A percentile compares a stretch with the other conserved stretches of the same genome.
phyloP scores from a whole-genome alignment of 2,888 invertebrate species.

The Agrypnus murinus region DNA sequence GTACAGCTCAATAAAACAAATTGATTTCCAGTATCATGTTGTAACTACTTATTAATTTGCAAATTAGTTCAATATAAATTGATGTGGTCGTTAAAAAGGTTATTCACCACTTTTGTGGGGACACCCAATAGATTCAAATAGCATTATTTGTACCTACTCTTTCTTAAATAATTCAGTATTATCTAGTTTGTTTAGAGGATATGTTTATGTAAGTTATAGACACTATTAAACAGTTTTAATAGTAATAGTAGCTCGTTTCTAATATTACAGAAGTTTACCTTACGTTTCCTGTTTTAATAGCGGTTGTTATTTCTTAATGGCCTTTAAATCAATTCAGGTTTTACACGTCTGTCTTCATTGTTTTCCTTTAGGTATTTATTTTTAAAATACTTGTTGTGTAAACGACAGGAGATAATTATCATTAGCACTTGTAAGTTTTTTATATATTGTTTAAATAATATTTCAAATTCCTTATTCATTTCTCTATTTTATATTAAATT shows the following conservation, averaged over 20 bases:
- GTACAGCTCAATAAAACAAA: too few relatives aligned
- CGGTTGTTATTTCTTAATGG: conserved; percentile 28
- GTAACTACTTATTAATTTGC: too few relatives aligned
- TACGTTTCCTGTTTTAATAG: conserved; percentile 38
- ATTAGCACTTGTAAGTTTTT: neutral
- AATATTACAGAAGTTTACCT: conserved; percentile 34
- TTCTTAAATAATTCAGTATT: neutral
- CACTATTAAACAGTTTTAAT: conserved; percentile 25
- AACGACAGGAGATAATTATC: neutral
- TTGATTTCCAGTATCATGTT: too few relatives aligned
- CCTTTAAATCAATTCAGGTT: conserved; percentile 37
- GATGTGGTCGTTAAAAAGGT: too few relatives aligned
- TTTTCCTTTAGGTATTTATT: conserved; percentile 6
- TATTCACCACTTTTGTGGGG: too few relatives aligned
- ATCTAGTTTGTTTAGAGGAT: conserved; percentile 20
- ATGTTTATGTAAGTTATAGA: conserved; percentile 22
- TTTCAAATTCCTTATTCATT: too few relatives aligned
- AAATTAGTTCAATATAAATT: too few relatives aligned
- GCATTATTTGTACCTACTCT: too few relatives aligned
- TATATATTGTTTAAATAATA: too few relatives aligned
- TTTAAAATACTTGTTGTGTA: neutral
- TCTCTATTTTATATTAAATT: too few relatives aligned
- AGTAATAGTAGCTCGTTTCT: conserved; percentile 33
- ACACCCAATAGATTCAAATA: too few relatives aligned
- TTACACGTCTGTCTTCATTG: conserved; percentile 30